These are phyloP conservation scores for Eriocheir sinensis DNA, from an alignment of 1,140 invertebrate species.

Conservation along the genomic window DNA sequence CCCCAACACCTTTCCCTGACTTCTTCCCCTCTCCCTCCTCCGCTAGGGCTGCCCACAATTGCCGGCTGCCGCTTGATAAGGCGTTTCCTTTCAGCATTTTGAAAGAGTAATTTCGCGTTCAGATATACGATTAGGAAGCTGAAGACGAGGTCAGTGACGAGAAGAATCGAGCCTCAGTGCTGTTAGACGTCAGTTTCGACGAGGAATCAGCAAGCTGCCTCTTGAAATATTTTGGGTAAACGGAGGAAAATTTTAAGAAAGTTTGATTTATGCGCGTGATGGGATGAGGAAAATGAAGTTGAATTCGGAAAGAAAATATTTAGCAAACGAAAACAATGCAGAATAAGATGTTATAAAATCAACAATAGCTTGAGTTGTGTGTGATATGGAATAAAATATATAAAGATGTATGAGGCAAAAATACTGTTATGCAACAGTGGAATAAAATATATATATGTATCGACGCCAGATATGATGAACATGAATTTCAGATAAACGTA, in stretches of 20 bases:
- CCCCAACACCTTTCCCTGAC: not conserved
- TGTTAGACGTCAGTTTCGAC: not conserved
- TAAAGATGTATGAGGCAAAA: too few species aligned
- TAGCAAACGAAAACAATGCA: too few species aligned
- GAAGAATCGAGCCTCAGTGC: not conserved
- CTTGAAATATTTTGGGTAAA: not conserved
- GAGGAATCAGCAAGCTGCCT: not conserved
- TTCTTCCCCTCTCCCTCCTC: not conserved
- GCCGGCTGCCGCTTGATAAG: not conserved
- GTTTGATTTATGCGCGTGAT: not conserved
- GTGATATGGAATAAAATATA: too few species aligned
- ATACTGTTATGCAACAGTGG: too few species aligned
- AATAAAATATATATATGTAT: too few species aligned
- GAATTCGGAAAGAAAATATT: not conserved
- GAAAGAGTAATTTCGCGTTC: slow-evolving; percentile 1
- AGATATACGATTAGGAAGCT: not conserved
- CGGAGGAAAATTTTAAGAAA: not conserved
- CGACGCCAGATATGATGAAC: too few species aligned
- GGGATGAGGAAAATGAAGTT: not conserved
- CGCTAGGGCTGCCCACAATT: not conserved
- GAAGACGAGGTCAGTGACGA: not conserved
- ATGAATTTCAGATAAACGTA: too few species aligned
- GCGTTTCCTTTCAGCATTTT: not conserved
- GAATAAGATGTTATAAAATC: too few species aligned
- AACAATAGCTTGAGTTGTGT: too few species aligned